These are phyloP conservation scores for Chrysopilus asiliformis DNA, from an alignment of 2,888 invertebrate genomes.

Conservation along the genomic window DNA sequence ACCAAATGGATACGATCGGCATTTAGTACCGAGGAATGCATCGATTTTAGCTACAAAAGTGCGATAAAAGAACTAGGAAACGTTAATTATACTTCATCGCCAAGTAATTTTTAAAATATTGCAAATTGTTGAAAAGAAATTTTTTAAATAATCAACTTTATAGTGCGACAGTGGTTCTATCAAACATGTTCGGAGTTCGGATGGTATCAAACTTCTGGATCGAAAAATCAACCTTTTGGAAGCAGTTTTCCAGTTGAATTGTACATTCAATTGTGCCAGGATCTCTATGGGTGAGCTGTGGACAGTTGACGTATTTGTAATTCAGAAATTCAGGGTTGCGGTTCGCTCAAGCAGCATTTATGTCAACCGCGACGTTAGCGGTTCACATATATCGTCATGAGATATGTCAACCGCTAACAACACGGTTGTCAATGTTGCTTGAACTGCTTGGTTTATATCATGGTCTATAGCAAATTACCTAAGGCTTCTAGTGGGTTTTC, in stretches of 20 bases:
- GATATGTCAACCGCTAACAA: too few relatives aligned
- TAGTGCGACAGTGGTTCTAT: conserved; percentile 65
- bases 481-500: too few relatives aligned
- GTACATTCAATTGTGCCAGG: conserved; percentile 24
- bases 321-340: background rate
- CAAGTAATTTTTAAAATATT: too few relatives aligned
- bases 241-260: conserved; percentile 25
- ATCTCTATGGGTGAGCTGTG: conserved; percentile 27
- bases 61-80: conserved; percentile 6
- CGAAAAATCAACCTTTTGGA: conserved; percentile 43
- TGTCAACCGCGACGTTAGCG: too few relatives aligned
- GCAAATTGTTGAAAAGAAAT: too few relatives aligned
- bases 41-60: conserved; percentile 21
- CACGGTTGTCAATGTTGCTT: too few relatives aligned
- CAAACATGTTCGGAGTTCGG: conserved; percentile 82
- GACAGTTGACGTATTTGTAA: background rate
- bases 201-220: conserved; percentile 62
- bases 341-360: too few relatives aligned
- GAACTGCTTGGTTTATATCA: too few relatives aligned
- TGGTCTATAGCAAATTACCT: too few relatives aligned
- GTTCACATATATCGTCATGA: too few relatives aligned
- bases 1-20: conserved; percentile 19
- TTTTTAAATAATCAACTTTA: too few relatives aligned
- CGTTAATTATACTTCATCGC: too few relatives aligned
- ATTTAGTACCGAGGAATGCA: conserved; percentile 17